phyloP scores from a whole-genome alignment of 2,113 vertebrate species.

The Chiloscyllium plagiosum region DNA sequence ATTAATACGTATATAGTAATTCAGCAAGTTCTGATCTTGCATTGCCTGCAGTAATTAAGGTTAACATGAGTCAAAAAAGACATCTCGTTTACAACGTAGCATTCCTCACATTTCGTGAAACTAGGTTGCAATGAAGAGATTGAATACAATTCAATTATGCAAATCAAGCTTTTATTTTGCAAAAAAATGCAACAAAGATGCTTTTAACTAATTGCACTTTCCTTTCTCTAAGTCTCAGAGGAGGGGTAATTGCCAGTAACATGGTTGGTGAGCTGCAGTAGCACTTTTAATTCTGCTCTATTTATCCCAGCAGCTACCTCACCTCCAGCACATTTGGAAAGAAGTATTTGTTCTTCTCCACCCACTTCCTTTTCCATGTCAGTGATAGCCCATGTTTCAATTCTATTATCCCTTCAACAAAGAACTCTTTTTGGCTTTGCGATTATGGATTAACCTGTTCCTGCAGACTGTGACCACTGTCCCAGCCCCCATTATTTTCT shows the following conservation, averaged over 20 bases:
- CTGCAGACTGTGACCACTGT: not conserved
- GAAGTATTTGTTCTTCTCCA: constrained; percentile 34
- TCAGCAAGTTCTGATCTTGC: not conserved
- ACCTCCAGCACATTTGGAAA: constrained; percentile 10
- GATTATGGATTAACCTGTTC: constrained; percentile 2
- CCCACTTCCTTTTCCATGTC: constrained; percentile 33
- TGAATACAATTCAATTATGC: not conserved
- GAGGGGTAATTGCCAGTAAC: not conserved
- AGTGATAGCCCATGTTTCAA: constrained; percentile 35
- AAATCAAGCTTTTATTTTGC: not conserved
- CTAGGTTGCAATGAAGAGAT: not conserved
- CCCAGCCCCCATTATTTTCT: not conserved
- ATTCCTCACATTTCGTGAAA: not conserved
- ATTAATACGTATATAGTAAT: not conserved
- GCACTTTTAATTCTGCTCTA: not conserved
- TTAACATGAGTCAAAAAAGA: not conserved
- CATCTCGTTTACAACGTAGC: too few relatives aligned
- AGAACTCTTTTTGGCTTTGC: constrained; percentile 23
- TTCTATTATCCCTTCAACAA: constrained; percentile 37
- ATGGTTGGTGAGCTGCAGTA: not conserved
- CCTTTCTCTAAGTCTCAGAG: not conserved
- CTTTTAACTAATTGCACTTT: not conserved
- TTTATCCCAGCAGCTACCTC: not conserved
- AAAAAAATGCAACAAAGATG: not conserved
- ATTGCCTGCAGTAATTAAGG: not conserved